Evolutionary conservation across 1,140 invertebrate species (phyloP), one percentile per base, ranked within the genome.

Genomic region (Bicyclus anynana): DNA sequence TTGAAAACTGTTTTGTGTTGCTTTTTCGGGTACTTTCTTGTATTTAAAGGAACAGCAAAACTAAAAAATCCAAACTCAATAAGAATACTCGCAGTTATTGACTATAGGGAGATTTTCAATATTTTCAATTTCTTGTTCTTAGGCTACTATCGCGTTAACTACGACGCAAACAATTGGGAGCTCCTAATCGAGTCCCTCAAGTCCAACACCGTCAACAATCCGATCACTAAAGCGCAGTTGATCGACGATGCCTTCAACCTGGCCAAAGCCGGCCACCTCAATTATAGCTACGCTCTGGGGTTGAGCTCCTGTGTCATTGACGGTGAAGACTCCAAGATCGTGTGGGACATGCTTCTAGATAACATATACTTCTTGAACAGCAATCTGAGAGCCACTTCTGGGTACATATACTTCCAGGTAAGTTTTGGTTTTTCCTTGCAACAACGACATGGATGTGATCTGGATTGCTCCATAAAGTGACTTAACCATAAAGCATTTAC

Each of bases 201-300:
- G 38, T 70, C 70, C 0, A 71, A 67, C 0, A 18, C 37, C 5
- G 52, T 78, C 4, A 67, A 61, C 5, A 67, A 89, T 0, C 83
- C 91, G 0, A 84, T 94, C 0, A 94, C 94, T 53, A 90, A 94
- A 37, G 95, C 95, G 0, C 94, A 96, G 69, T 75, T 97, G 0
- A 90, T 98, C 7, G 94, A 97, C 67, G 96, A 98, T 84, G 91
- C 95, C 0, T 92, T 97, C 71, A 93, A 94, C 73, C 84, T 97
- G 38, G 94, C 93, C 0, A 90, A 92, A 62, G 82, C 84, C 0
- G 89, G 89, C 0, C 74, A 89, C 10, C 59, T 93, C 1, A 77
- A 90, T 63, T 93, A 93, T 65, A 88, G 80, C 17, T 80, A 91
- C 5, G 91, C 93, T 0, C 86, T 95, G 10, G 84, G 90, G 4